Percentiles rank a stretch among this genome's conserved stretches.
phyloP scores from a whole-genome alignment of 1,140 invertebrate species.

The Zaprionus kolodkinae region DNA sequence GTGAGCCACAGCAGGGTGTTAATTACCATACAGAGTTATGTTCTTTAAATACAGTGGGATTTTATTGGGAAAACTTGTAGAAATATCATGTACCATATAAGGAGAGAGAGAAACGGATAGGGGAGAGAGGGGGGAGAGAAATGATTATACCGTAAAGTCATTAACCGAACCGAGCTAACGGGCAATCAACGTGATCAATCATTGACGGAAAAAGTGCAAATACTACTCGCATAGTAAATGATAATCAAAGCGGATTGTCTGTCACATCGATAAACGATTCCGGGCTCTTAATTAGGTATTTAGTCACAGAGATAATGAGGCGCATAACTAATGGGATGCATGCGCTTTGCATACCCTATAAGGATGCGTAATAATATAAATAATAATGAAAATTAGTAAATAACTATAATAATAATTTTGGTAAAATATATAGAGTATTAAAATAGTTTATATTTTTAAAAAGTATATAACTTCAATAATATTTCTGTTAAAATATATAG shows the following conservation, averaged over 20 bases:
- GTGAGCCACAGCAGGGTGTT: slow-evolving; percentile 8
- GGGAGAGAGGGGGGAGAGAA: background rate
- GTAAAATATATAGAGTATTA: too few relatives aligned
- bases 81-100: background rate
- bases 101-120: background rate
- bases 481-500: too few relatives aligned
- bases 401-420: too few relatives aligned
- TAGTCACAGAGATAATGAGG: slow-evolving; percentile 43
- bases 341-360: background rate
- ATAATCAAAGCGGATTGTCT: slow-evolving; percentile 59
- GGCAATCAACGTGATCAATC: slow-evolving; percentile 44
- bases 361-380: too few relatives aligned
- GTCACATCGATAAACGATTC: slow-evolving; percentile 42
- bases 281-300: slow-evolving; percentile 30
- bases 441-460: too few relatives aligned
- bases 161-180: slow-evolving; percentile 10
- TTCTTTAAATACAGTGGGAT: background rate
- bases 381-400: too few relatives aligned
- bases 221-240: background rate
- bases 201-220: background rate
- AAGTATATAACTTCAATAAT: too few relatives aligned
- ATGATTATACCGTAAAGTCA: background rate
- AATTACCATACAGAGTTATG: slow-evolving; percentile 11
- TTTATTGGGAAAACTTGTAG: background rate
- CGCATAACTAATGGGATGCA: background rate